A percentile compares a stretch with the other conserved stretches of the same genome.
These are phyloP conservation scores for Varanus komodoensis DNA, from an alignment of 2,113 vertebrate species.

Conservation along the genomic window DNA sequence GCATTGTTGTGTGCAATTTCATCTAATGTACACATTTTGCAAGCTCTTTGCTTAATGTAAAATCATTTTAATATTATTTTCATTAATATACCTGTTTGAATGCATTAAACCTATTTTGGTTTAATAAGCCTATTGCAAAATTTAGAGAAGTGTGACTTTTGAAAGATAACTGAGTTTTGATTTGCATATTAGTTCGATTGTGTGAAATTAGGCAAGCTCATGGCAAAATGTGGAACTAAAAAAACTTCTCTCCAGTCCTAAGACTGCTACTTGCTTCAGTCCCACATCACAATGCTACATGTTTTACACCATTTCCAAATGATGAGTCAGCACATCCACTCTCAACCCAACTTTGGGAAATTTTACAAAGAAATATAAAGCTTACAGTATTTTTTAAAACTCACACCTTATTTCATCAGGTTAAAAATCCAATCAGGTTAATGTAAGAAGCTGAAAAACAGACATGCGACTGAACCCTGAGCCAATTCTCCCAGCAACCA, in stretches of 20 bases:
- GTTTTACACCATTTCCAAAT: neutral
- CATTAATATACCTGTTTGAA: too few species aligned
- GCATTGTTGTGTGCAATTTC: too few species aligned
- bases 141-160: too few species aligned
- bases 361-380: neutral
- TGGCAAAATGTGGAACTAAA: too few species aligned
- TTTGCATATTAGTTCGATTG: too few species aligned
- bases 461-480: neutral
- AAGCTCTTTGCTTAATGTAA: too few species aligned
- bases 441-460: neutral
- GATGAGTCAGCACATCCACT: neutral
- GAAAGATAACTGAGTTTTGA: too few species aligned
- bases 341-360: neutral
- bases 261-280: neutral
- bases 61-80: too few species aligned
- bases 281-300: neutral
- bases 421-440: neutral
- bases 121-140: too few species aligned
- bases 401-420: neutral
- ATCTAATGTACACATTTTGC: too few species aligned
- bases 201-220: too few species aligned
- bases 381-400: neutral
- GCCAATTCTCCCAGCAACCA: neutral
- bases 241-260: neutral
- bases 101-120: too few species aligned